These are phyloP conservation scores for Caenorhabditis sp. DNA, from an alignment of 2,888 invertebrate genomes.

Conservation along the genomic window DNA sequence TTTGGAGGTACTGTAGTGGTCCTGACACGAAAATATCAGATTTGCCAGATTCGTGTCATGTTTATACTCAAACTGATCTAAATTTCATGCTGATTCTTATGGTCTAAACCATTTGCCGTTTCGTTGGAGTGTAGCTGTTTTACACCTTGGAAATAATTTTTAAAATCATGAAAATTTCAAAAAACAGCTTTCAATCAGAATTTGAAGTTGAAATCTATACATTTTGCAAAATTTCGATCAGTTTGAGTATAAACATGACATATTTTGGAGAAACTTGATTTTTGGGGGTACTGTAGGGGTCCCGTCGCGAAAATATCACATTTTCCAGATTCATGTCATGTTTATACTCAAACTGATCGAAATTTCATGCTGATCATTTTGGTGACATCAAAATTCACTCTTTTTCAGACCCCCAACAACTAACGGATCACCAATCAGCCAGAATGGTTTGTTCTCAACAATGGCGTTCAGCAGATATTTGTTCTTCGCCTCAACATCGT, in stretches of 20 bases:
- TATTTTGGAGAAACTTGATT: neutral
- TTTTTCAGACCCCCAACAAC: neutral
- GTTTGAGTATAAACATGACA: neutral
- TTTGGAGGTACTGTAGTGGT: too few relatives aligned
- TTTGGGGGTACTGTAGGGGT: too few relatives aligned
- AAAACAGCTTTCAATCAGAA: too few relatives aligned
- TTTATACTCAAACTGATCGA: neutral
- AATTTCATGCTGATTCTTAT: neutral
- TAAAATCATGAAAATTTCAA: too few relatives aligned
- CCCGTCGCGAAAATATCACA: too few relatives aligned
- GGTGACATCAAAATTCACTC: neutral
- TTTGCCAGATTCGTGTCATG: neutral
- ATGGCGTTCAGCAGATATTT: conserved; percentile 32
- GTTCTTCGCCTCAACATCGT: conserved; percentile 24
- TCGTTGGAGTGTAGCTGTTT: too few relatives aligned
- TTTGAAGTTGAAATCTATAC: neutral
- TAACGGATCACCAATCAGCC: conserved; percentile 37
- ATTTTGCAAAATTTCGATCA: neutral
- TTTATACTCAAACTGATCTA: neutral
- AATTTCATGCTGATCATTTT: neutral
- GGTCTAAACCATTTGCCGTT: too few relatives aligned
- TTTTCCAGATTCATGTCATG: neutral
- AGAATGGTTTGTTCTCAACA: conserved; percentile 34
- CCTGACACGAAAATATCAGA: too few relatives aligned
- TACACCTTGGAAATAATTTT: too few relatives aligned